A percentile compares a stretch with the other conserved stretches of the same genome.
These are phyloP conservation scores for Acholoe squamosa DNA, from an alignment of 2,888 invertebrate genomes.

Conservation along the genomic window DNA sequence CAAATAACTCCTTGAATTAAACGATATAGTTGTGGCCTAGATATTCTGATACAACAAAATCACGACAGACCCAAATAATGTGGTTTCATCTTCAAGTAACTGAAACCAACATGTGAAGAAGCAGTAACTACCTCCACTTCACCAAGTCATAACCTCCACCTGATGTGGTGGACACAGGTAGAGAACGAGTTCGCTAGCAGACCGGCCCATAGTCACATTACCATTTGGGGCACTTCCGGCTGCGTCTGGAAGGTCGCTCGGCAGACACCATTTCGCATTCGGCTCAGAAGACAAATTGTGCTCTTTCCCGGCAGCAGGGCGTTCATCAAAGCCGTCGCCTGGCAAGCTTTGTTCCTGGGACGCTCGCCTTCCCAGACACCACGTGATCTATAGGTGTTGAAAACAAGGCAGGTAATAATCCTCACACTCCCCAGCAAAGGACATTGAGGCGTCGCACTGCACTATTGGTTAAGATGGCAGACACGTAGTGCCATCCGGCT, in stretches of 20 bases:
- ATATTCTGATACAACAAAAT: no score
- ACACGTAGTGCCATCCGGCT: neutral
- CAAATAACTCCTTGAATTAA: no score
- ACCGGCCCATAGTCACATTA: neutral
- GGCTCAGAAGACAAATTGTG: slow-evolving; percentile 30
- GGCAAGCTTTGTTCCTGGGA: slow-evolving; percentile 4
- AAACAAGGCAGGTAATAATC: neutral
- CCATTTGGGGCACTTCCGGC: slow-evolving; percentile 33
- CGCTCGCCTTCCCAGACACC: neutral
- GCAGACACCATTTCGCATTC: slow-evolving; percentile 40
- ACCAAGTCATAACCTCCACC: neutral
- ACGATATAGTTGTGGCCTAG: no score
- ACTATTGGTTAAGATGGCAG: neutral
- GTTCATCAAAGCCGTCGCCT: slow-evolving; percentile 12
- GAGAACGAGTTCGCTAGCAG: neutral
- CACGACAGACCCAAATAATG: no score
- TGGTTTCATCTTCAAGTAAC: no score
- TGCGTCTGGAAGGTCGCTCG: neutral
- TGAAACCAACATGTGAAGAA: no score
- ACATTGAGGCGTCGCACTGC: neutral
- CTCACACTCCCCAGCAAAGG: neutral
- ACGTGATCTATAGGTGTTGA: slow-evolving; percentile 29
- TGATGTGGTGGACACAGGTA: neutral
- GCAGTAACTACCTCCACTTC: neutral
- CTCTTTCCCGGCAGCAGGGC: slow-evolving; percentile 18